phyloP scores from a whole-genome alignment of 2,888 invertebrate genomes.

The Drosophila ochracea region DNA sequence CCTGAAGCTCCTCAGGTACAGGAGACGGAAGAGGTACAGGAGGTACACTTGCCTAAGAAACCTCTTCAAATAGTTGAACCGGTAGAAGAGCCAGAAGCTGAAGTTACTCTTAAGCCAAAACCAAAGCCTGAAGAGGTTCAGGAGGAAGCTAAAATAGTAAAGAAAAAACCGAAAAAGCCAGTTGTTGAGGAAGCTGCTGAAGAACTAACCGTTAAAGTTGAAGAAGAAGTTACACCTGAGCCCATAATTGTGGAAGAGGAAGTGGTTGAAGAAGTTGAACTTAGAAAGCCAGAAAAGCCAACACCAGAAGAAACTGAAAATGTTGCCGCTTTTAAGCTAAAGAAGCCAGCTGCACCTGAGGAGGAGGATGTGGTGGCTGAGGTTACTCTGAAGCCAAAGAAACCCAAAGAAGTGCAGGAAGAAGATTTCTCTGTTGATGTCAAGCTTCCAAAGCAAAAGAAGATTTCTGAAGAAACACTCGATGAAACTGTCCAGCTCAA shows the following conservation, averaged over 20 bases:
- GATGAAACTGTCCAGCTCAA: conserved; percentile 82
- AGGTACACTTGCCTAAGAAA: conserved; percentile 70
- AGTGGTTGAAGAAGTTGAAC: conserved; percentile 68
- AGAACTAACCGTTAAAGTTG: conserved; percentile 75
- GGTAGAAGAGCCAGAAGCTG: conserved; percentile 75
- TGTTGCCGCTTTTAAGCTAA: conserved; percentile 78
- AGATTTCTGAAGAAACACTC: conserved; percentile 81
- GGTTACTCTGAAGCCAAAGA: conserved; percentile 83
- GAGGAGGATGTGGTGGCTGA: conserved; percentile 84
- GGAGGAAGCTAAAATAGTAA: conserved; percentile 72
- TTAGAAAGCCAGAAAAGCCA: conserved; percentile 70
- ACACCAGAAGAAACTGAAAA: conserved; percentile 71
- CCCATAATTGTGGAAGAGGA: conserved; percentile 67
- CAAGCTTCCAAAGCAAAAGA: conserved; percentile 76
- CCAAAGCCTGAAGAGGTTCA: conserved; percentile 68
- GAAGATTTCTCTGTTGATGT: conserved; percentile 83
- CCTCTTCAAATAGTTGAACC: conserved; percentile 55
- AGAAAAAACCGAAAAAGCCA: conserved; percentile 80
- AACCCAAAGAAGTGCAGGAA: conserved; percentile 75
- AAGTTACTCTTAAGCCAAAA: conserved; percentile 72
- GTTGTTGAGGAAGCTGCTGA: conserved; percentile 75
- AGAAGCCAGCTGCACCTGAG: conserved; percentile 67
- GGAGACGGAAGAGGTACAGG: conserved; percentile 63
- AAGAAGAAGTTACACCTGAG: conserved; percentile 74
- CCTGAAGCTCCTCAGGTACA: conserved; percentile 78